Evolutionary conservation across 2,113 vertebrate species (phyloP).

Genomic region (Porphyrio hochstetteri): DNA sequence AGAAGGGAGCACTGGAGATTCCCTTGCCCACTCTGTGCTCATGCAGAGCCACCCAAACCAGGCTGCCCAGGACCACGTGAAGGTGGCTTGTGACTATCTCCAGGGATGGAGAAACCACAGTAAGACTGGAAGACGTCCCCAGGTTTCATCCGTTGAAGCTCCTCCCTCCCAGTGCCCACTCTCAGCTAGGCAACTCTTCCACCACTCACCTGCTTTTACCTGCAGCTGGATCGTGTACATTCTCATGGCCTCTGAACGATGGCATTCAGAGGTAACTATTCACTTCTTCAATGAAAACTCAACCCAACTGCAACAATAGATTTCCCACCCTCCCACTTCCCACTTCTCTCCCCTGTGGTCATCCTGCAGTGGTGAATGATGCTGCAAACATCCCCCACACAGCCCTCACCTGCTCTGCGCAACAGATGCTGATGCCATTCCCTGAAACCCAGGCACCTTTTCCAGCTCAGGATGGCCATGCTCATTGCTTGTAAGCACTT

Average conservation of each 20-base stretch:
- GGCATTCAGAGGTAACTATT: rapidly evolving
- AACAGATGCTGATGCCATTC: not conserved
- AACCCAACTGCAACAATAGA: not conserved
- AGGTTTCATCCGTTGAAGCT: too few species aligned
- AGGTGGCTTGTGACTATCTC: not conserved
- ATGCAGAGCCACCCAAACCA: not conserved
- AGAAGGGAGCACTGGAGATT: not conserved
- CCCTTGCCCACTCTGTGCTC: not conserved
- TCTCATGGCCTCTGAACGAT: too few species aligned
- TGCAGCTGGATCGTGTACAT: rapidly evolving
- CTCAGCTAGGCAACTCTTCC: not conserved
- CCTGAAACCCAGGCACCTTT: not conserved
- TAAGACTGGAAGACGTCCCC: not conserved
- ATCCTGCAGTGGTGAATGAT: not conserved
- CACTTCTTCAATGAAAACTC: not conserved
- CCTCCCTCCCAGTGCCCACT: too few species aligned
- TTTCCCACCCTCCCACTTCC: not conserved
- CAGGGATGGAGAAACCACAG: not conserved
- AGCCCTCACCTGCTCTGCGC: not conserved
- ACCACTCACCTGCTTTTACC: not conserved
- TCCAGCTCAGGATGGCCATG: not conserved
- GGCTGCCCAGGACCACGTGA: not conserved
- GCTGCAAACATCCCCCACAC: rapidly evolving
- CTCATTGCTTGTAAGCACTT: not conserved
- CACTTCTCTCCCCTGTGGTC: rapidly evolving